These are phyloP conservation scores for Cryptomyrus ogoouensis DNA, from an alignment of 2,113 vertebrate species.

Conservation along the genomic window DNA sequence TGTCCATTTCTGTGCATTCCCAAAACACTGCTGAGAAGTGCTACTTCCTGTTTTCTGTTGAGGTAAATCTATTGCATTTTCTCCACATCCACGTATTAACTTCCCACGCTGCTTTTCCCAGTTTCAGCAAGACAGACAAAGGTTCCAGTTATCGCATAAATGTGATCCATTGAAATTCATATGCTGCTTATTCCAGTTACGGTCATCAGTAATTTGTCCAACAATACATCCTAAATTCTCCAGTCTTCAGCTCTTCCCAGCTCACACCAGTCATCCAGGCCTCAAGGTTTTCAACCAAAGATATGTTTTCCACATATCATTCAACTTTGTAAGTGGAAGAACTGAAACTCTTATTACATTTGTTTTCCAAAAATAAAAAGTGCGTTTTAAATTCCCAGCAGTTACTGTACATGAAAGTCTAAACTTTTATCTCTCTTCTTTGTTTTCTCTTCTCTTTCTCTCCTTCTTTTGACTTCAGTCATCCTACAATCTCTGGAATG, in stretches of 20 bases:
- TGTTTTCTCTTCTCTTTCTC: not conserved
- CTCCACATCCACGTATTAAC: not conserved
- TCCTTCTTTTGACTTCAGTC: not conserved
- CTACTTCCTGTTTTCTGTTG: not conserved
- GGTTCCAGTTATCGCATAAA: not conserved
- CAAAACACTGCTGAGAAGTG: not conserved
- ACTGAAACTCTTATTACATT: not conserved
- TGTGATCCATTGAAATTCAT: not conserved
- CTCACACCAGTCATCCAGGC: not conserved
- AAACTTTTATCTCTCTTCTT: not conserved
- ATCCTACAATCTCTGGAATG: conserved; percentile 12
- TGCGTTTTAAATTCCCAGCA: not conserved
- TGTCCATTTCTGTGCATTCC: not conserved
- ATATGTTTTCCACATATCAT: not conserved
- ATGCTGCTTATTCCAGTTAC: not conserved
- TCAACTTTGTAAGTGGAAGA: not conserved
- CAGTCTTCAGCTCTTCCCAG: not conserved
- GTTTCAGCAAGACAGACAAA: conserved; percentile 8
- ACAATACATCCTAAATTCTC: not conserved
- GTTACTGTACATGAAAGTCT: conserved; percentile 1
- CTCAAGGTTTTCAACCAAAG: not conserved
- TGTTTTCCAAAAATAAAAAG: not conserved
- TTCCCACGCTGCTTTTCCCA: not conserved
- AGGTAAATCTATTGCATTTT: not conserved
- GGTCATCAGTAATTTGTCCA: not conserved